Base-by-base conservation (phyloP, 2,113 vertebrate species). In the Natator depressus region DNA sequence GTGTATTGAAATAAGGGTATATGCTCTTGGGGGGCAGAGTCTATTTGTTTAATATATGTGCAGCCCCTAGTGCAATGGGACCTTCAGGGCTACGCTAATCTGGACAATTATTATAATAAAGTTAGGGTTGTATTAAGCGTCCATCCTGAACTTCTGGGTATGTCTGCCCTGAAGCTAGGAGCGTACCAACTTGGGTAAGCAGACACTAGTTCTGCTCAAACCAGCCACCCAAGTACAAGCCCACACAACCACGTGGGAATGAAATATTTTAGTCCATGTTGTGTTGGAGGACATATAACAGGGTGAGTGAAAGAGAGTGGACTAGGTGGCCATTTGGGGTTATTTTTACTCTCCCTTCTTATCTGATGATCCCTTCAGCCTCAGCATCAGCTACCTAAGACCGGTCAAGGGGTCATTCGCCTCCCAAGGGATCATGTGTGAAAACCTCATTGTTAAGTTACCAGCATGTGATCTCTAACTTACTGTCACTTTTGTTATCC, bases 231-330 rank as follows among this genome's bases (percentile, higher is more conserved):
- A 17, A 35, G 62, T 17, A n/a, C 13, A n/a, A n/a, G 31, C 9
- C 35, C 65, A 38, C 65, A 72, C 19, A n/a, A 17, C 17, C 62
- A 38, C 35, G 35, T n/a, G 62, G 59, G 27, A 65, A 31, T 59
- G 27, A 65, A 31, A 65, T 35, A 65, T 87, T 31, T 46, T 4
- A 69, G 54, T 4, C 82, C 1, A 4, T 0, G 25, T 53, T 53
- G 76, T 78, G 29, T 0, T 1, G 4, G 0, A 0, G 53, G 76
- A 80, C 89, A 24, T 4, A 10, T 14, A 4, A 31, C 0, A 27
- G 6, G 54, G 6, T 27, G 82, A 35, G 31, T 20, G 47, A 16
- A 76, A 84, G 51, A 51, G 62, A 62, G 14, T 3, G 89, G 90
- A 24, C 12, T 42, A 25, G 22, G 38, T 72, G 65, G 65, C 65